A percentile compares a stretch with the other conserved stretches of the same genome.
Evolutionary conservation across 1,140 invertebrate species (phyloP).

Genomic region (Drosophila bocqueti): DNA sequence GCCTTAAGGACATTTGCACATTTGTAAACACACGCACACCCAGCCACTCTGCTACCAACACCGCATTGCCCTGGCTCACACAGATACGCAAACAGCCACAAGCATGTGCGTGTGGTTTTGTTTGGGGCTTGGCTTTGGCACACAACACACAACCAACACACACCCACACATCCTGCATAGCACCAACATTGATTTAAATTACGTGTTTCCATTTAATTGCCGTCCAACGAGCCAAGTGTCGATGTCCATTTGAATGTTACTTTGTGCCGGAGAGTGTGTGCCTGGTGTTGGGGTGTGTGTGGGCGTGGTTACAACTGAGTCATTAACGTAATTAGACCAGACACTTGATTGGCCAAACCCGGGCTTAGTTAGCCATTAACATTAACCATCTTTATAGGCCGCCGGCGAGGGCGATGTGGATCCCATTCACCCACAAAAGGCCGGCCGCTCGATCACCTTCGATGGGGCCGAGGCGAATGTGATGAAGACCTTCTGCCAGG

Average conservation of each 20-base stretch:
- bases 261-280: constrained; percentile 10
- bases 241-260: constrained; percentile 59
- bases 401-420: constrained; percentile 72
- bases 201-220: constrained; percentile 83
- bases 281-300: constrained; percentile 1
- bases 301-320: constrained; percentile 48
- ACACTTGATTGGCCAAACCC: constrained; percentile 60
- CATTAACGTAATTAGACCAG: constrained; percentile 77
- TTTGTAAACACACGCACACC: constrained; percentile 75
- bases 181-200: constrained; percentile 79
- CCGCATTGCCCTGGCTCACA: constrained; percentile 3
- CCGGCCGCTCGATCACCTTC: constrained; percentile 58
- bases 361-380: constrained; percentile 61
- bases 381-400: constrained; percentile 40
- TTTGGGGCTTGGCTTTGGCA: constrained; percentile 77
- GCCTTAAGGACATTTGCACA: constrained; percentile 82
- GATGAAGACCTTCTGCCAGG: constrained; percentile 72
- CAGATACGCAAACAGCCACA: constrained; percentile 54
- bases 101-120: constrained; percentile 79
- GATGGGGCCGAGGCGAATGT: constrained; percentile 76
- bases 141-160: constrained; percentile 50
- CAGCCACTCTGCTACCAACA: constrained; percentile 21
- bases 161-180: constrained; percentile 39
- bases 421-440: constrained; percentile 57
- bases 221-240: constrained; percentile 62